Evolutionary conservation across 2,113 vertebrate species (phyloP).

Genomic region (Osmerus eperlanus): DNA sequence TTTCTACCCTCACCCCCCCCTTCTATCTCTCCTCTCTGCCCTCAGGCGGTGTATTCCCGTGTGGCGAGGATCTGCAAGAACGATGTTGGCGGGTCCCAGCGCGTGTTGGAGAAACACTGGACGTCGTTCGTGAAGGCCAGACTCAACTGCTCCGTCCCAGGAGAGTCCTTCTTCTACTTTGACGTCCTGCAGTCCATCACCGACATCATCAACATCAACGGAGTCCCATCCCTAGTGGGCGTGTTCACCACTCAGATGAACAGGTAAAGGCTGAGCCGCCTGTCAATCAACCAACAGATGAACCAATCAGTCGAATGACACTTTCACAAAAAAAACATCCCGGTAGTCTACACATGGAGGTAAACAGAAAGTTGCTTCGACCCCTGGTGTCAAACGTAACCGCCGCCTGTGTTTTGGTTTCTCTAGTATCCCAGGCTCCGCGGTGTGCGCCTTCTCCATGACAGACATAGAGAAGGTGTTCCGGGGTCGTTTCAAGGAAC

Average conservation of each 20-base stretch:
- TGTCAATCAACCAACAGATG: not conserved
- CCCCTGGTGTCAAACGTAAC: not conserved
- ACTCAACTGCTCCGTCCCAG: constrained; percentile 94
- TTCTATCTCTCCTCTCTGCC: constrained; percentile 2
- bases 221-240: constrained; percentile 84
- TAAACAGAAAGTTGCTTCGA: not conserved
- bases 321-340: not conserved
- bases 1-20: constrained; percentile 25
- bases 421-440: constrained; percentile 92
- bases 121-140: constrained; percentile 96
- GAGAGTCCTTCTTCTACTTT: constrained; percentile 98
- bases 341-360: no score
- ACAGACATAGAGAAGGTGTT: constrained; percentile 94
- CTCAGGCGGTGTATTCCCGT: constrained; percentile 92
- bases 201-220: constrained; percentile 90
- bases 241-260: constrained; percentile 98
- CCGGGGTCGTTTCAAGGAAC: constrained; percentile 93
- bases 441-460: constrained; percentile 97
- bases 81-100: constrained; percentile 95
- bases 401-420: constrained; percentile 3
- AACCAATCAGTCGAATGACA: not conserved
- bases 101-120: constrained; percentile 98
- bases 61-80: constrained; percentile 99
- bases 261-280: constrained; percentile 78
- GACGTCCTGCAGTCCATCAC: constrained; percentile 97